Percentiles rank a stretch among this genome's conserved stretches.
Evolutionary conservation across 2,888 invertebrate genomes (phyloP).

Genomic region (Rhogogaster chlorosoma): DNA sequence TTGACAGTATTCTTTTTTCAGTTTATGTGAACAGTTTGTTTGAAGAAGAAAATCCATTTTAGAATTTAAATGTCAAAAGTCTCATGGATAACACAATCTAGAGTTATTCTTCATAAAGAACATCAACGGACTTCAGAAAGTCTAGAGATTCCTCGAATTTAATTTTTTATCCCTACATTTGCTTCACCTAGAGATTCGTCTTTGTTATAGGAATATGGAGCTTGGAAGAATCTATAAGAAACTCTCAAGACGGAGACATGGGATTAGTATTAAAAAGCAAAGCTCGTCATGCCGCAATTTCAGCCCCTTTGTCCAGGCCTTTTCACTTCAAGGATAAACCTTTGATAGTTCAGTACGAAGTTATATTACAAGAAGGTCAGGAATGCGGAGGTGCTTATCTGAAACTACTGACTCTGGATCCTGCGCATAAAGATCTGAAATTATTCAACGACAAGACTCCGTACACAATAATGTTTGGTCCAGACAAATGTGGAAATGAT

Average conservation of each 20-base stretch:
- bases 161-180: not conserved
- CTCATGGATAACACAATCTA: not conserved
- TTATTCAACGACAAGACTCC: slow-evolving; percentile 97
- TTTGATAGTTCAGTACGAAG: slow-evolving; percentile 95
- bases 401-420: slow-evolving; percentile 91
- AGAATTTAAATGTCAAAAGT: not conserved
- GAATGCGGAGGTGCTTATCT: slow-evolving; percentile 99
- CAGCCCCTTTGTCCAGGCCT: slow-evolving; percentile 87
- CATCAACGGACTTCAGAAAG: not conserved
- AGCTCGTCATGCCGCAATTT: slow-evolving; percentile 97
- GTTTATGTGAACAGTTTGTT: not conserved
- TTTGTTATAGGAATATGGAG: slow-evolving; percentile 80
- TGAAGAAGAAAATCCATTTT: not conserved
- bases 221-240: slow-evolving; percentile 88
- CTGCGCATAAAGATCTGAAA: slow-evolving; percentile 85
- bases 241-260: slow-evolving; percentile 90
- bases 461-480: slow-evolving; percentile 99
- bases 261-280: slow-evolving; percentile 95
- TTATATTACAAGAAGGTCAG: slow-evolving; percentile 96
- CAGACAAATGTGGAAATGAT: slow-evolving; percentile 99
- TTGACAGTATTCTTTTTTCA: not conserved
- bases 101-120: not conserved
- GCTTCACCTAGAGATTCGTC: not conserved
- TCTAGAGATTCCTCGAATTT: not conserved
- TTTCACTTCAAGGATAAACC: slow-evolving; percentile 92